phyloP scores from a whole-genome alignment of 2,113 vertebrate species.

The Puffinus mauretanicus region DNA sequence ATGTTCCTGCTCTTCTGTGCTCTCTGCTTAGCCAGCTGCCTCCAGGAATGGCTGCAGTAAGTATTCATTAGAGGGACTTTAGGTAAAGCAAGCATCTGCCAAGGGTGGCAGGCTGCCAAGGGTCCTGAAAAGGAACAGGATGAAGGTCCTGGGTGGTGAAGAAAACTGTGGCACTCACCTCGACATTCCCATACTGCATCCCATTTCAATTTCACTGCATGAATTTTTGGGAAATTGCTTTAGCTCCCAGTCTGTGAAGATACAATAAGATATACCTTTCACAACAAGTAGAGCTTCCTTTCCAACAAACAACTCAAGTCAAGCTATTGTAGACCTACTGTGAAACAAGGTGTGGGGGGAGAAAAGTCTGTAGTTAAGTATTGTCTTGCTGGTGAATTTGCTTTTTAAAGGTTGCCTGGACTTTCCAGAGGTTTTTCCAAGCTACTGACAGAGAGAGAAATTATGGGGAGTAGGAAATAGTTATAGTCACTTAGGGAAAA shows the following conservation, averaged over 20 bases:
- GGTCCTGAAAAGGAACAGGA: not conserved
- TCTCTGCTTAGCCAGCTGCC: not conserved
- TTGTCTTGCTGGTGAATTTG: not conserved
- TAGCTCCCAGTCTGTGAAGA: not conserved
- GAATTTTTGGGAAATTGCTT: not conserved
- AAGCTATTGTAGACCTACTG: not conserved
- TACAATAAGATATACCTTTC: not conserved
- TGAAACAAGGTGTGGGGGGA: not conserved
- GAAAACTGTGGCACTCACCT: not conserved
- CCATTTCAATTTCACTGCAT: not conserved
- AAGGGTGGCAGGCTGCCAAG: not conserved
- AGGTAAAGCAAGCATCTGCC: not conserved
- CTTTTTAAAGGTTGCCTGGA: not conserved
- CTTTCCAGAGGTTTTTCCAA: not conserved
- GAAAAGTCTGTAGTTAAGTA: not conserved
- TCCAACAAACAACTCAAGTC: not conserved
- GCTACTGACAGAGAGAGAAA: not conserved
- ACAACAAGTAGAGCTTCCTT: not conserved
- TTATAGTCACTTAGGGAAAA: not conserved
- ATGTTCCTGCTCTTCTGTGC: not conserved
- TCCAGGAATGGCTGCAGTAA: not conserved
- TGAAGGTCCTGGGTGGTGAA: not conserved
- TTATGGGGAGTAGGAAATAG: not conserved
- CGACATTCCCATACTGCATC: not conserved
- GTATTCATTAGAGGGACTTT: not conserved